Evolutionary conservation across 2,888 invertebrate species (phyloP).

Genomic region (Gortyna flavago): DNA sequence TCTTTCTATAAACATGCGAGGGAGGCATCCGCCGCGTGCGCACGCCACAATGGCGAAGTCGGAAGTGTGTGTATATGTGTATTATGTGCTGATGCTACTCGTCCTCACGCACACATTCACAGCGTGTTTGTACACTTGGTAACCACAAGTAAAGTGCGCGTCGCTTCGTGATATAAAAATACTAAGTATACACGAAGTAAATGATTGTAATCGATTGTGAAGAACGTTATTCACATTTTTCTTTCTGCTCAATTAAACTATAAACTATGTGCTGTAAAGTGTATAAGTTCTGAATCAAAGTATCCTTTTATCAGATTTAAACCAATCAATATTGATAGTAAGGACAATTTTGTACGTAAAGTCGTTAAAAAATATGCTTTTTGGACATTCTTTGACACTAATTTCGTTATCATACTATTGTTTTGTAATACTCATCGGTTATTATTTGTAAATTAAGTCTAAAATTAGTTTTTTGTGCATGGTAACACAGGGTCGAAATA

Average conservation of each 20-base stretch:
- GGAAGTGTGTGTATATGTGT: not conserved
- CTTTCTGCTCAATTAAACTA: slow-evolving; percentile 13
- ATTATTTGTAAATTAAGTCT: slow-evolving; percentile 72
- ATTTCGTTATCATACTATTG: slow-evolving; percentile 57
- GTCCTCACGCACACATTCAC: not conserved
- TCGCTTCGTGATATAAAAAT: not conserved
- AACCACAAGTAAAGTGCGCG: not conserved
- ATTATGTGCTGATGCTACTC: not conserved
- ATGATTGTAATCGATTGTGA: not conserved
- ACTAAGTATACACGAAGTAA: not conserved
- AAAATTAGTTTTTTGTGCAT: slow-evolving; percentile 75
- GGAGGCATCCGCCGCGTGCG: no score
- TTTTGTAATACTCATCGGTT: slow-evolving; percentile 78
- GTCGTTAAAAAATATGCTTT: slow-evolving; percentile 24
- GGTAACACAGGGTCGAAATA: slow-evolving; percentile 81
- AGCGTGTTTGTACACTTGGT: not conserved
- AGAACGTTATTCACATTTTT: not conserved
- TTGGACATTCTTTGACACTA: slow-evolving; percentile 34
- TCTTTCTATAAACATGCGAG: no score
- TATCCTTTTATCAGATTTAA: slow-evolving; percentile 59
- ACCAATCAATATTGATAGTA: slow-evolving; percentile 57
- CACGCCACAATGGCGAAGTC: not conserved
- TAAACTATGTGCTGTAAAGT: slow-evolving; percentile 28
- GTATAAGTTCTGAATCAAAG: slow-evolving; percentile 25
- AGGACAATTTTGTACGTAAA: slow-evolving; percentile 51